phyloP scores from a whole-genome alignment of 2,113 vertebrate species.

The Cryptoleucopteryx plumbea region DNA sequence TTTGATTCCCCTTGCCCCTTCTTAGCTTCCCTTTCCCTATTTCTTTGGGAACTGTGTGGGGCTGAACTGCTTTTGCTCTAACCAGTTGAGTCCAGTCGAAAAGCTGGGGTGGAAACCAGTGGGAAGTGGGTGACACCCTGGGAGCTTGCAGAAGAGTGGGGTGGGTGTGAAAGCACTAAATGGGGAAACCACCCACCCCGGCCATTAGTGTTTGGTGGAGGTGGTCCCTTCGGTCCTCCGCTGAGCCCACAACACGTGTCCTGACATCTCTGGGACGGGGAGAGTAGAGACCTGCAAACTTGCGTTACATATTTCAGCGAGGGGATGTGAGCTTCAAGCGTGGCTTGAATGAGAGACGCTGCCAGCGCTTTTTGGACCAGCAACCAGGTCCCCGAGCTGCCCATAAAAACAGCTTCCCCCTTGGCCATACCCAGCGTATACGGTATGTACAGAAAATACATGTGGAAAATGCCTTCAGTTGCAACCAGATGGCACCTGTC shows the following conservation, averaged over 20 bases:
- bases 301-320: rapidly evolving
- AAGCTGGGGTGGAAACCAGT: background rate
- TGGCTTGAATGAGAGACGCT: background rate
- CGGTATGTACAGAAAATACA: background rate
- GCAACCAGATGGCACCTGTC: constrained; percentile 61
- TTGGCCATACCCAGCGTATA: background rate
- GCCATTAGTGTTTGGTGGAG: rapidly evolving
- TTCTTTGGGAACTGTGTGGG: background rate
- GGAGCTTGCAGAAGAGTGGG: background rate
- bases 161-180: background rate
- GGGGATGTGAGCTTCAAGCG: background rate
- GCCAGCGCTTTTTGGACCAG: background rate
- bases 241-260: background rate
- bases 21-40: background rate
- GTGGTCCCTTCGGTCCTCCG: background rate
- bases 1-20: background rate
- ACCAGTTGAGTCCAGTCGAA: background rate
- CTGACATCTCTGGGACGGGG: rapidly evolving
- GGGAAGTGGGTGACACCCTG: background rate
- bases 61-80: background rate
- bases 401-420: background rate
- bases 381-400: background rate
- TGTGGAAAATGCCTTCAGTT: constrained; percentile 23
- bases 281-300: background rate
- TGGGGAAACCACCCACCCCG: background rate